phyloP scores from a whole-genome alignment of 2,797 vertebrate species.

The Pseudocheirus occidentalis region DNA sequence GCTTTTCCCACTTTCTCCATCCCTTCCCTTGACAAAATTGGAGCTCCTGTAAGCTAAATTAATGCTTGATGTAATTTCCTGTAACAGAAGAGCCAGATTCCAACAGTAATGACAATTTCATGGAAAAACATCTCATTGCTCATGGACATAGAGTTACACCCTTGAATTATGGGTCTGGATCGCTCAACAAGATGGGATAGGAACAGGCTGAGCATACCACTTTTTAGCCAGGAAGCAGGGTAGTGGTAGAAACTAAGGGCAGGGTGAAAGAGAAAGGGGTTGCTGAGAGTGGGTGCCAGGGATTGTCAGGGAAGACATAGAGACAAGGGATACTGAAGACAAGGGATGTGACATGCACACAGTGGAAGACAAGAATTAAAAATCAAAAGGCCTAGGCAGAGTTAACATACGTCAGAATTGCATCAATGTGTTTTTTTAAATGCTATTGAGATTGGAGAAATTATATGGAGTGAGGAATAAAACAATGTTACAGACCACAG shows the following conservation, averaged over 20 bases:
- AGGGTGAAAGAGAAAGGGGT: not conserved
- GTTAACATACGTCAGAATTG: not conserved
- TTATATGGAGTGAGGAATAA: not conserved
- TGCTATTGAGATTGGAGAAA: constrained; percentile 48
- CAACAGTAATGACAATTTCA: constrained; percentile 58
- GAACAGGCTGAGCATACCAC: constrained; percentile 2
- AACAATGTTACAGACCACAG: constrained; percentile 9
- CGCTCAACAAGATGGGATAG: not conserved
- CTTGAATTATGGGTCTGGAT: constrained; percentile 60
- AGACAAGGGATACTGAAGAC: not conserved
- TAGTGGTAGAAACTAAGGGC: constrained; percentile 8
- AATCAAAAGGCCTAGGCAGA: not conserved
- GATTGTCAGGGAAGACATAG: constrained; percentile 56
- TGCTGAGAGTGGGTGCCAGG: constrained; percentile 39
- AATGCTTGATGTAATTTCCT: constrained; percentile 67
- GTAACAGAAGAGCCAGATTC: constrained; percentile 55
- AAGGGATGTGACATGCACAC: not conserved
- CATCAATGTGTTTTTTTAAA: constrained; percentile 29
- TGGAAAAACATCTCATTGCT: constrained; percentile 64
- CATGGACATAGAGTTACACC: constrained; percentile 36
- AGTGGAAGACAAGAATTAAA: not conserved
- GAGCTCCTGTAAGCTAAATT: constrained; percentile 66
- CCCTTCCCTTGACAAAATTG: constrained; percentile 43
- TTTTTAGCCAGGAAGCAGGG: constrained; percentile 65
- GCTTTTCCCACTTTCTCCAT: constrained; percentile 57